Evolutionary conservation across 2,113 vertebrate species (phyloP), one percentile per base, ranked within the genome.

Genomic region (Saguinus midas): DNA sequence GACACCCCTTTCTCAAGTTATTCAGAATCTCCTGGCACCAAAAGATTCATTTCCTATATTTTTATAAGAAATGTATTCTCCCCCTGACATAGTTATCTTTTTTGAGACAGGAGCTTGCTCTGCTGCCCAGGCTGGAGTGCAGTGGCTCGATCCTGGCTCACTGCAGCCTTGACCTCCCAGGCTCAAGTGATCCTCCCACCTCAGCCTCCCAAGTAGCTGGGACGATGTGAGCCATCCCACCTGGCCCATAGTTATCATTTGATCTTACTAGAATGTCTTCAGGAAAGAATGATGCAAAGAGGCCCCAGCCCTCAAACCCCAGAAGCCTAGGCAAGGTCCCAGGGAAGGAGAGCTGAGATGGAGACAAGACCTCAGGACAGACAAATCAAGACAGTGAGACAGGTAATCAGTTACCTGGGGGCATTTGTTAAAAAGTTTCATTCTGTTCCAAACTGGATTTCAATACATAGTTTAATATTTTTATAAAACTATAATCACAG

Each of bases 391-490:
- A 35, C 48, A 35, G 52, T 32, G 3, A 64, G 61, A 64, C 61
- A 64, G 61, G 61, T 29, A 32, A 32, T 29, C 61, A 58, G 52
- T 55, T 83, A 86, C 75, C 40, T 52, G 27, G 40, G 61, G 50
- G 50, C 18, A n/a, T 78, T n/a, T 40, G 90, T 84, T 48, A 85
- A 37, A 90, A n/a, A 55, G 32, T 57, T 58, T 92, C 37, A 18
- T 90, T 83, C 61, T 84, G 37, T 12, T 96, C 40, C 78, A 50
- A 86, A 81, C n/a, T 66, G 37, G 94, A 91, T 89, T 96, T 87
- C 78, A 80, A 7, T 83, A 66, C 5, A 45, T 32, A 11, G 48
- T 94, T 87, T 81, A 52, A 87, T 81, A 29, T 58, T 80, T 85
- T 61, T 58, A 76, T 27, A 45, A 93, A 52, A 80, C 35, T 93